Base-by-base conservation (phyloP, 2,888 invertebrate species). In the Tanytarsus gracilentus region DNA sequence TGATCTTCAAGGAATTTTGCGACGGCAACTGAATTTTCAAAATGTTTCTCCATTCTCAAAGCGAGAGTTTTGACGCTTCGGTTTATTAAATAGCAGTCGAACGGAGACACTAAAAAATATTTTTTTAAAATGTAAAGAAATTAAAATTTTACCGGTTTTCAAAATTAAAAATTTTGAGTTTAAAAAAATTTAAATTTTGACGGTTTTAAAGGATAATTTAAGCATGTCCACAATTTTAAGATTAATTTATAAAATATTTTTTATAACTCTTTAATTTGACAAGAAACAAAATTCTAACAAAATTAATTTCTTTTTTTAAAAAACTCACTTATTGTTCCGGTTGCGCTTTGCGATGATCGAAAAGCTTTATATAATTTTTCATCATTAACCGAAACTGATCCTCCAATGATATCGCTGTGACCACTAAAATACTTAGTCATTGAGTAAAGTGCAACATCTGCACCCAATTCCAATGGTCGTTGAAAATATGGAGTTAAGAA, bases 101-200 rank as follows among this genome's bases (percentile, higher is more conserved):
- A 88, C 2, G 90, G 87, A 0, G 88, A 84, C 11, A 90, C 88
- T 25, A 88, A 80, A 36, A 84, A n/a, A n/a, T n/a, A n/a, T n/a
- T n/a, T n/a, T n/a, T n/a, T n/a, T n/a, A n/a, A n/a, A n/a, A n/a
- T n/a, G n/a, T n/a, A n/a, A n/a, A n/a, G n/a, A n/a, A n/a, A n/a
- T n/a, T n/a, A n/a, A n/a, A n/a, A n/a, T n/a, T n/a, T n/a, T n/a
- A n/a, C n/a, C n/a, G n/a, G n/a, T n/a, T n/a, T n/a, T n/a, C n/a
- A n/a, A n/a, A n/a, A n/a, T n/a, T n/a, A 71, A 51, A 14, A 6
- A n/a, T 7, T 44, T 8, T 7, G 6, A n/a, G 6, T 7, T 6
- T 8, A n/a, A n/a, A n/a, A n/a, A n/a, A n/a, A n/a, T n/a, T n/a
- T n/a, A n/a, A n/a, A n/a, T n/a, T n/a, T n/a, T 8, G 16, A 44